phyloP scores from a whole-genome alignment of 2,113 vertebrate species.

The Macrotis lagotis region DNA sequence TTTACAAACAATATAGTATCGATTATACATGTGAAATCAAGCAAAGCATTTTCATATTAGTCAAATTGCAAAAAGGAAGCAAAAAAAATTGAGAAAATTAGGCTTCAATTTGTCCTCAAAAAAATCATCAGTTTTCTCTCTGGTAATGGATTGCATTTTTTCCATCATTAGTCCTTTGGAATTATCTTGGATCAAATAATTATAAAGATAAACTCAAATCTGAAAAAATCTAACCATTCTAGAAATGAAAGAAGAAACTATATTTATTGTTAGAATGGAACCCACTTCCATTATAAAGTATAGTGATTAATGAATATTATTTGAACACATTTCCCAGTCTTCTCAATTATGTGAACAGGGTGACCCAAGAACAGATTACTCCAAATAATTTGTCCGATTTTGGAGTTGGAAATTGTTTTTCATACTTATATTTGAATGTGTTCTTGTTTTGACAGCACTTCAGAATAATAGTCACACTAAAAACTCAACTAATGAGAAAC shows the following conservation, averaged over 20 bases:
- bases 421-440: conserved; percentile 7
- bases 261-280: background rate
- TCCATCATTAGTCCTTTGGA: background rate
- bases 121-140: background rate
- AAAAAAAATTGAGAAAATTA: background rate
- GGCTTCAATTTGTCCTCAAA: background rate
- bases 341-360: background rate
- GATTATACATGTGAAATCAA: background rate
- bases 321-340: background rate
- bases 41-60: background rate
- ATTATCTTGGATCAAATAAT: background rate
- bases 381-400: background rate
- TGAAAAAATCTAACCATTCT: background rate
- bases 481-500: background rate
- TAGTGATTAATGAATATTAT: background rate
- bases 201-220: background rate
- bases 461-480: background rate
- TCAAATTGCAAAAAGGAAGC: background rate
- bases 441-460: background rate
- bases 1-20: background rate
- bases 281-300: background rate
- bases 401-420: background rate
- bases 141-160: background rate
- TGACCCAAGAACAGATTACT: fast-evolving
- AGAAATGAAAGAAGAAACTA: background rate